These are phyloP conservation scores for Stichopus horrens DNA, from an alignment of 53 echinoderm and acorn worm species.

Conservation along the genomic window DNA sequence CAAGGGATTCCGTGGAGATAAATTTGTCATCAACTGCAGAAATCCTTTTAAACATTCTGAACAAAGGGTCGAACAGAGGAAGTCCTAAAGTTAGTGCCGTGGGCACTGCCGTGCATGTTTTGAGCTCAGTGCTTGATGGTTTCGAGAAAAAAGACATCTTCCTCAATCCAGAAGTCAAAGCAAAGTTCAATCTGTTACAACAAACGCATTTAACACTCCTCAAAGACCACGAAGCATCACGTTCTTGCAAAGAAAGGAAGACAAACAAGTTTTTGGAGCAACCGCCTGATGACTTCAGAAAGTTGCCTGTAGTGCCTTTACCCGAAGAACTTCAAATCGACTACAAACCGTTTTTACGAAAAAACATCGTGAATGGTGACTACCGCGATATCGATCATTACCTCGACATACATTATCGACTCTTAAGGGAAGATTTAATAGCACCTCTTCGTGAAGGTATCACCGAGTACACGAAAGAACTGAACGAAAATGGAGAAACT, in stretches of 20 bases:
- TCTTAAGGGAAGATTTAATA: constrained; percentile 87
- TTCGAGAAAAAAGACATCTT: constrained; percentile 29
- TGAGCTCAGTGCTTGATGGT: not conserved
- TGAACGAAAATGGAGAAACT: constrained; percentile 30
- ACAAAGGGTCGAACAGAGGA: not conserved
- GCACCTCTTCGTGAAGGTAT: constrained; percentile 78
- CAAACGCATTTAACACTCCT: constrained; percentile 10
- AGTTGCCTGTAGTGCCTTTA: constrained; percentile 58
- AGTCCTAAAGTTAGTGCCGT: not conserved
- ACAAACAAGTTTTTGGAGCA: not conserved
- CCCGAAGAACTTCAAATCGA: constrained; percentile 52
- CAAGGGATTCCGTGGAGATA: not conserved
- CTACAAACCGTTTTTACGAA: constrained; percentile 39
- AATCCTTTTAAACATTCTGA: not conserved
- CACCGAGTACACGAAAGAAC: constrained; percentile 50
- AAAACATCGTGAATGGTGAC: constrained; percentile 50
- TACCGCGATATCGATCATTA: constrained; percentile 60
- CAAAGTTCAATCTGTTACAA: constrained; percentile 7
- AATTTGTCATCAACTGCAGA: not conserved
- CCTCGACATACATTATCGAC: constrained; percentile 69
- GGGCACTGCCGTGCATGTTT: not conserved
- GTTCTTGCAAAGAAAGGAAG: not conserved
- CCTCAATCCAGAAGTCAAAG: not conserved
- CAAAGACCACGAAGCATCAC: not conserved
- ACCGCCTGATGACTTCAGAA: constrained; percentile 51